Conservation (phyloP, 1,140 invertebrate genomes). For the Heliconius nattereri region DNA sequence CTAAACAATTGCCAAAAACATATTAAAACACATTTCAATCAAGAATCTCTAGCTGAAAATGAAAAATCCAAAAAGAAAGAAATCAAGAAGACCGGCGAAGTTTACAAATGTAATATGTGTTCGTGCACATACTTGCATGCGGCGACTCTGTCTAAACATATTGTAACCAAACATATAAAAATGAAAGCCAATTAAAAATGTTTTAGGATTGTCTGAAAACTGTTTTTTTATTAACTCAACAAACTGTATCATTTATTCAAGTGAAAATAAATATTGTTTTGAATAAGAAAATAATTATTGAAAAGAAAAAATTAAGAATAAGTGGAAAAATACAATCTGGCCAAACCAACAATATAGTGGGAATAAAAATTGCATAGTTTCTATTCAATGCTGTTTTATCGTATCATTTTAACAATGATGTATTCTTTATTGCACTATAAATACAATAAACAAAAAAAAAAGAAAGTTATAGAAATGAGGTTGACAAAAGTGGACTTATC, state of each 20-base stretch:
- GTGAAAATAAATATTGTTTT: too few species aligned
- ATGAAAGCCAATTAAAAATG: slow-evolving; percentile 22
- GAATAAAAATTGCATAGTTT: too few species aligned
- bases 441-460: too few species aligned
- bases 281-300: too few species aligned
- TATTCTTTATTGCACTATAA: too few species aligned
- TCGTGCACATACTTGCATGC: slow-evolving; percentile 54
- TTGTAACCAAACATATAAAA: slow-evolving; percentile 63
- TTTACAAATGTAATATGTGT: slow-evolving; percentile 67
- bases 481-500: too few species aligned
- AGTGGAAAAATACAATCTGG: too few species aligned
- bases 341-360: too few species aligned
- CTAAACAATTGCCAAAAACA: slow-evolving; percentile 56
- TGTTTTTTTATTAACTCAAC: background rate
- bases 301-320: too few species aligned
- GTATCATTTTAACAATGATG: too few species aligned
- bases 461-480: too few species aligned
- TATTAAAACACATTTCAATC: slow-evolving; percentile 52
- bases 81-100: slow-evolving; percentile 5
- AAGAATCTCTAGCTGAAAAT: slow-evolving; percentile 24
- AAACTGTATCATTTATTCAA: background rate
- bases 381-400: too few species aligned
- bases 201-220: background rate
- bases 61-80: slow-evolving; percentile 19
- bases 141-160: slow-evolving; percentile 61